Conservation (phyloP, 1,140 invertebrate species). For the Euschistus heros region DNA sequence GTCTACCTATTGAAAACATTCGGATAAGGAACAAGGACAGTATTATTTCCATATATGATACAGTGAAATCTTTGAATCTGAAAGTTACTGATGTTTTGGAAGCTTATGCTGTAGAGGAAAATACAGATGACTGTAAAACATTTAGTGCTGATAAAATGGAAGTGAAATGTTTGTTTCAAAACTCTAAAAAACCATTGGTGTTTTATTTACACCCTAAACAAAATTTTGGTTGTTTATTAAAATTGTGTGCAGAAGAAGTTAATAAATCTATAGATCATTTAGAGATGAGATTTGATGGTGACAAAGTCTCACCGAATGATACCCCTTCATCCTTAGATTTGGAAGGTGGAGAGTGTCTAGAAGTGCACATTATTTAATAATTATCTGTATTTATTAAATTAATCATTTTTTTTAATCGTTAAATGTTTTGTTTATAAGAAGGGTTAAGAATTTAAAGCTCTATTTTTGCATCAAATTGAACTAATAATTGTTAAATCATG, state of each 20-base stretch:
- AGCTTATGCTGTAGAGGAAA: constrained; percentile 5
- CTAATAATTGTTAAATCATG: no score
- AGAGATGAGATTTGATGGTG: constrained; percentile 2
- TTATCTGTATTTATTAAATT: no score
- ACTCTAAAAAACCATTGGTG: not conserved
- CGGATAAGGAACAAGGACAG: not conserved
- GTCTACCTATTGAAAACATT: constrained; percentile 2
- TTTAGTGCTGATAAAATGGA: not conserved
- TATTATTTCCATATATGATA: not conserved
- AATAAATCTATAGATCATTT: not conserved
- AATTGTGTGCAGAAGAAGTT: not conserved
- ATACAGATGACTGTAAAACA: not conserved
- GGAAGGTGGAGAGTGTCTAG: not conserved
- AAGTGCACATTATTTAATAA: not conserved
- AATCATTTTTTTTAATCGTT: no score
- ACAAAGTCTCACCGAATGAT: not conserved
- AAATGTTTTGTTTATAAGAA: no score
- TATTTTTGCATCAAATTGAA: no score
- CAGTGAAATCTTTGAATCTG: not conserved
- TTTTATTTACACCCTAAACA: not conserved
- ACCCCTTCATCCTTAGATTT: constrained; percentile 2
- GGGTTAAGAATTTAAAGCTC: no score
- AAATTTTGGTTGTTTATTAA: not conserved
- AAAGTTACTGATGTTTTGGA: not conserved
- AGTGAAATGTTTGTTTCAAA: constrained; percentile 5